Conservation (phyloP, 2,797 vertebrate genomes). For the Florisuga fusca region DNA sequence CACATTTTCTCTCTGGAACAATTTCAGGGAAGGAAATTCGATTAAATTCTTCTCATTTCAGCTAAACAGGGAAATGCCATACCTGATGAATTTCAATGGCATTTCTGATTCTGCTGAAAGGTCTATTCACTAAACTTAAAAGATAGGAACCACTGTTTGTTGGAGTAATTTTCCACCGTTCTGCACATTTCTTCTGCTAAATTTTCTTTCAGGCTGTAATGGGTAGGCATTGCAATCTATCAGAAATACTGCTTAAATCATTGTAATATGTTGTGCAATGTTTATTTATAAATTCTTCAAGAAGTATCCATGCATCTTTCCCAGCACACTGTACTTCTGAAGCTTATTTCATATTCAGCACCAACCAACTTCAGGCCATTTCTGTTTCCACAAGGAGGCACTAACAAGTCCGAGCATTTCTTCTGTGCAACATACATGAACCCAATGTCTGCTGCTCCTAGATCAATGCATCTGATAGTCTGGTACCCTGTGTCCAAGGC, state of each 20-base stretch:
- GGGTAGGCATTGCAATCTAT: not conserved
- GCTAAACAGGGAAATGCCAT: slow-evolving; percentile 49
- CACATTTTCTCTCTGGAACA: slow-evolving; percentile 38
- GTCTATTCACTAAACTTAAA: slow-evolving; percentile 31
- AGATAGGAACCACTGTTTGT: not conserved
- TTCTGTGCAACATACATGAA: not conserved
- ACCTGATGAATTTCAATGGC: slow-evolving; percentile 43
- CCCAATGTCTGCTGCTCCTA: not conserved
- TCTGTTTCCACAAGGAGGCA: not conserved
- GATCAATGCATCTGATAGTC: not conserved
- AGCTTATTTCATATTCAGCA: not conserved
- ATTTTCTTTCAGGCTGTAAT: not conserved
- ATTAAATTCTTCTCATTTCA: slow-evolving; percentile 36
- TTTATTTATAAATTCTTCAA: not conserved
- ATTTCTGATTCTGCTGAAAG: slow-evolving; percentile 34
- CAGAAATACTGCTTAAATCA: not conserved
- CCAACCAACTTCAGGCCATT: not conserved
- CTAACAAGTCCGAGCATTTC: not conserved
- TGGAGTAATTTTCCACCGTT: slow-evolving; percentile 29
- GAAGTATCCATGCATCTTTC: not conserved
- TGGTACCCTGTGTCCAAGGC: not conserved
- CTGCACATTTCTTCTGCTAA: slow-evolving; percentile 1
- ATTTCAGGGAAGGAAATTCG: slow-evolving; percentile 30
- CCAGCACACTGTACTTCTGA: not conserved
- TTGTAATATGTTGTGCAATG: not conserved